Conservation (phyloP, 2,113 vertebrate genomes). For the Myiozetetes cayanensis region DNA sequence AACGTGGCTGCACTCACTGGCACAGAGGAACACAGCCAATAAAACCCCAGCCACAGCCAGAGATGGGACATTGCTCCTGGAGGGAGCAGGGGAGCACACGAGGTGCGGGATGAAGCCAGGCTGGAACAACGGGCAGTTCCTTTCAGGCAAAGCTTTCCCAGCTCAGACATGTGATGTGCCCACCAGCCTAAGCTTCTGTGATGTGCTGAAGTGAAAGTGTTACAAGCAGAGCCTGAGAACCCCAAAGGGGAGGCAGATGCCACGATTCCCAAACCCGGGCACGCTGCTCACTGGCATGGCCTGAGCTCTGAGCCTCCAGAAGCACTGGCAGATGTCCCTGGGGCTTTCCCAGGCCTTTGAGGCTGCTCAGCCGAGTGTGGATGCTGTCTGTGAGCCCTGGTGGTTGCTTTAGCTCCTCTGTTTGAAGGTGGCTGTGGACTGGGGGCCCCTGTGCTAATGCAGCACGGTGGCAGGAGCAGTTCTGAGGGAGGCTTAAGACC, state of each 20-base stretch:
- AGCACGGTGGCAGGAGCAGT: not conserved
- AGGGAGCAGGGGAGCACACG: not conserved
- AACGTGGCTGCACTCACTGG: fast-evolving
- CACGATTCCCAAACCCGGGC: not conserved
- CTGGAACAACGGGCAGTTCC: not conserved
- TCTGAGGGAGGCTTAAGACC: not conserved
- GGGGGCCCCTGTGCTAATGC: not conserved
- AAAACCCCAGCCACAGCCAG: not conserved
- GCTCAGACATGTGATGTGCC: not conserved
- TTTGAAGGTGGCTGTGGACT: not conserved
- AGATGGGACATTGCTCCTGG: fast-evolving
- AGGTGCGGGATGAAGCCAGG: not conserved
- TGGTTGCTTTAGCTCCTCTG: not conserved
- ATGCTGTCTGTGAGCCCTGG: not conserved
- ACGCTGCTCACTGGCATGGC: not conserved
- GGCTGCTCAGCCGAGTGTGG: not conserved
- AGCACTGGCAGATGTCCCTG: not conserved
- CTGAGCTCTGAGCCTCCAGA: not conserved
- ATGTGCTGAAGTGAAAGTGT: not conserved
- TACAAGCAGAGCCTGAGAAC: not conserved
- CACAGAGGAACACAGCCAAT: not conserved
- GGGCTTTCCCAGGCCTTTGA: conserved; percentile 25
- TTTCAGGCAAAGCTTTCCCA: not conserved
- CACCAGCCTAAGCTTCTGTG: not conserved
- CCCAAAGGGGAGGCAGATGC: not conserved